Evolutionary conservation across 1,140 invertebrate species (phyloP).

Genomic region (Trichonephila clavipes): DNA sequence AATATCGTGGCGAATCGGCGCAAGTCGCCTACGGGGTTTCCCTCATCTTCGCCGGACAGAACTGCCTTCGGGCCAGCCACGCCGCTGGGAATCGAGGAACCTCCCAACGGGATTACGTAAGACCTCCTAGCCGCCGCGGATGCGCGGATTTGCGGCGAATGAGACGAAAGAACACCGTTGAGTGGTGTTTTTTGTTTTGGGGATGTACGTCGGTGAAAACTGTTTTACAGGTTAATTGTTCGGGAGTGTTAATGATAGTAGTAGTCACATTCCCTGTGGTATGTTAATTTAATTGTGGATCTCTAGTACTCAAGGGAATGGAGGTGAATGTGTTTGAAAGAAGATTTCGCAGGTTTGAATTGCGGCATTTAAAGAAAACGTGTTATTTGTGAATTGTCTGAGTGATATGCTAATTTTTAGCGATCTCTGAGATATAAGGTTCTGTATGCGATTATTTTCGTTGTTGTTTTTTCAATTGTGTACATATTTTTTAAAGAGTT

Average conservation of each 20-base stretch:
- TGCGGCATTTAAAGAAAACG: no score
- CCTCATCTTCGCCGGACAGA: not conserved
- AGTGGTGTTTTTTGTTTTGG: not conserved
- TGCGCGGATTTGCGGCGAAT: slow-evolving; percentile 2
- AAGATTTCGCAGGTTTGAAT: no score
- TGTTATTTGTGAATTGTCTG: no score
- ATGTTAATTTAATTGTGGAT: not conserved
- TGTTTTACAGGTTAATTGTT: slow-evolving; percentile 29
- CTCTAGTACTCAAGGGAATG: no score
- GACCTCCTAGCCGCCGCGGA: not conserved
- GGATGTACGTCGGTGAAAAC: not conserved
- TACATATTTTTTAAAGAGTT: no score
- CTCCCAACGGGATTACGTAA: slow-evolving; percentile 38
- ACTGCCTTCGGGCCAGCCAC: not conserved
- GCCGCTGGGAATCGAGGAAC: slow-evolving; percentile 21
- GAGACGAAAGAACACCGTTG: not conserved
- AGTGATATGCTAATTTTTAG: no score
- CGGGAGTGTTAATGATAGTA: slow-evolving; percentile 6
- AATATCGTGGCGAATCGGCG: not conserved
- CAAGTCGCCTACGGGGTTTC: not conserved
- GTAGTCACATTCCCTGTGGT: not conserved
- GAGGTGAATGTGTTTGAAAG: no score
- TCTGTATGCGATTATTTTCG: no score
- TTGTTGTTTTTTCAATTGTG: no score
- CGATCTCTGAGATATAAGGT: no score